Base-by-base conservation (phyloP, 2,113 vertebrate species). In the Chiloscyllium plagiosum region DNA sequence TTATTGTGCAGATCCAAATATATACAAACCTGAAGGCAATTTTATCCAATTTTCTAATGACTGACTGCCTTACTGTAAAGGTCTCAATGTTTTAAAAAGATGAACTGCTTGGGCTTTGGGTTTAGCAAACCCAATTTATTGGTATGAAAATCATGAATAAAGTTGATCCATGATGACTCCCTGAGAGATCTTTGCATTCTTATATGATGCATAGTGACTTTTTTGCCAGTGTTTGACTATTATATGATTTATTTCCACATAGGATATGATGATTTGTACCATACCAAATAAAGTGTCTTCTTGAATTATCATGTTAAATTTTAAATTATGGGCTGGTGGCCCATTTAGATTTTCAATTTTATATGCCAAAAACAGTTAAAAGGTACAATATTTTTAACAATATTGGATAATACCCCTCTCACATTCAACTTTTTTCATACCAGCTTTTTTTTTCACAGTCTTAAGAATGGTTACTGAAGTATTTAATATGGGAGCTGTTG, bases 21-120 rank as follows among this genome's bases (percentile, higher is more conserved):
- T 22, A n/a, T n/a, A 66, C 13, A n/a, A n/a, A 68, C 5, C 20
- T 13, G 61, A 93, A 19, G 65, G 20, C 56, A 93, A 22, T 20
- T 42, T 47, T 69, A 94, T 94, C 92, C 19, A 69, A 47, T 94
- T 10, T 47, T 42, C 19, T 22, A 50, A 93, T 33, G n/a, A 33
- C 3, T 93, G 90, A 66, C 19, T 19, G 7, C 33, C 68, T 68
- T 66, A 33, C 6, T 93, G 29, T n/a, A n/a, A 22, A 68, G 42
- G 56, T 93, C 66, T 33, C 56, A 93, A 68, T 37, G 90, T 69
- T 94, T 94, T 69, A 47, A 42, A 66, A 93, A 33, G n/a, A 93
- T 13, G 15, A 93, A 42, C 22, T 69, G n/a, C 19, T 90, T 90
- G 33, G 42, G 42, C 42, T 22, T 8, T 69, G n/a, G 37, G 29